A percentile compares a stretch with the other conserved stretches of the same genome.
phyloP scores from a whole-genome alignment of 2,888 invertebrate species.

The Teinopalpus imperialis region DNA sequence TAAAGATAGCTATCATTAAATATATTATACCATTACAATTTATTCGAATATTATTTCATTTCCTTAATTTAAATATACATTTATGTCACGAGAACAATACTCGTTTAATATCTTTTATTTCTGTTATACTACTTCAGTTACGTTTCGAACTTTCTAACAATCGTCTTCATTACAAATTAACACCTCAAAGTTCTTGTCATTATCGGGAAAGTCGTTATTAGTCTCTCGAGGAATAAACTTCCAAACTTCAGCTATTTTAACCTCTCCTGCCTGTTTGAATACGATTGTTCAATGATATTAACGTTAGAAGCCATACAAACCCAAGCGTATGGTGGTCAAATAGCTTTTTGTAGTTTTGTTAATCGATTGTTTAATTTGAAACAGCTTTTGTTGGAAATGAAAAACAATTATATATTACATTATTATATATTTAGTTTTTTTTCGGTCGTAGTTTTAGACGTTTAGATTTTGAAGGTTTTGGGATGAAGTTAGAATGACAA shows the following conservation, averaged over 20 bases:
- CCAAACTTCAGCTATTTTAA: conserved; percentile 33
- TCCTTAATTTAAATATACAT: too few relatives aligned
- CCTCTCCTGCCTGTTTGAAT: conserved; percentile 37
- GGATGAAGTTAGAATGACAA: too few relatives aligned
- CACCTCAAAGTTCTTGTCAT: conserved; percentile 35
- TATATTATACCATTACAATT: too few relatives aligned
- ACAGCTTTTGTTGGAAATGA: conserved; percentile 5
- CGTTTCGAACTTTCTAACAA: conserved; percentile 21
- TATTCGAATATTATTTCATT: too few relatives aligned
- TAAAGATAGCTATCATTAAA: too few relatives aligned
- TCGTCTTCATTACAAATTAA: conserved; percentile 35
- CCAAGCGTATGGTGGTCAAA: conserved; percentile 2
- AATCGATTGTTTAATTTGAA: conserved; percentile 2
- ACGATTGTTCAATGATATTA: conserved; percentile 28
- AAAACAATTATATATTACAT: too few relatives aligned
- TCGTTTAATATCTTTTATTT: neutral
- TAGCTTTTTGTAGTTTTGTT: conserved; percentile 1
- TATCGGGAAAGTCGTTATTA: conserved; percentile 39
- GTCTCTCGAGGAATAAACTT: conserved; percentile 38
- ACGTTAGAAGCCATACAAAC: conserved; percentile 7
- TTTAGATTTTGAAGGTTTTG: too few relatives aligned
- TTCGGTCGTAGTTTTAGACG: too few relatives aligned
- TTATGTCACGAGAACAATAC: too few relatives aligned
- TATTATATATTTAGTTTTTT: too few relatives aligned
- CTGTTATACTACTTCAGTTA: neutral